Evolutionary conservation across 2,113 vertebrate species (phyloP), one percentile per base, ranked within the genome.

Genomic region (Passerina amoena): DNA sequence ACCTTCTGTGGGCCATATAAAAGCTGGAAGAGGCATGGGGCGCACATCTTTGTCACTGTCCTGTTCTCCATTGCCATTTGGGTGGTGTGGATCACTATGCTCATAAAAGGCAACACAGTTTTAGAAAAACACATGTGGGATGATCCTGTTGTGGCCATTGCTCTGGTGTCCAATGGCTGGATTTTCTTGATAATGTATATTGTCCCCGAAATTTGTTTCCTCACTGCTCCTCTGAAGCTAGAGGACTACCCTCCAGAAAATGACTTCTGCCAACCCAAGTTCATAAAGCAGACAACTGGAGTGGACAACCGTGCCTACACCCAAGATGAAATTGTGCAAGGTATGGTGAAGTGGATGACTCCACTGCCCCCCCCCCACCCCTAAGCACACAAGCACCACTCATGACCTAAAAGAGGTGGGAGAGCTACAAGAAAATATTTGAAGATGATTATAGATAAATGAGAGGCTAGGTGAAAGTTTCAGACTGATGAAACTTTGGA

Each of bases 81-180:
- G 99, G 96, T 98, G 89, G 97, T 95, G 6, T 99, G 99, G 99
- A 98, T 99, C 91, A 78, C 95, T 7, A 97, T 99, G 98, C 94
- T 99, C 15, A 95, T 81, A 53, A 94, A 64, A 70, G 98, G 98
- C n/a, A 99, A 98, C 63, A 12, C 1, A 0, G 50, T 57, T 72
- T 31, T 98, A 85, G 0, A 2, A 1, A 82, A 25, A 0, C 12
- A 3, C 1, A 0, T 0, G 0, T 99, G 99, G 99, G 98, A 99
- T 10, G 99, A 99, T 94, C 99, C 99, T 18, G 97, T 98, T 14
- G 82, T 99, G 61, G 95, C 98, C 89, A 96, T 99, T 15, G 98
- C 98, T 47, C 82, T 99, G 97, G 98, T 99, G 54, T 89, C 98
- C 87, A 99, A 98, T 11, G 99, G 98, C 44, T 99, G 99, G 99